phyloP scores from a whole-genome alignment of 2,888 invertebrate species.

The Andrena dorsata region DNA sequence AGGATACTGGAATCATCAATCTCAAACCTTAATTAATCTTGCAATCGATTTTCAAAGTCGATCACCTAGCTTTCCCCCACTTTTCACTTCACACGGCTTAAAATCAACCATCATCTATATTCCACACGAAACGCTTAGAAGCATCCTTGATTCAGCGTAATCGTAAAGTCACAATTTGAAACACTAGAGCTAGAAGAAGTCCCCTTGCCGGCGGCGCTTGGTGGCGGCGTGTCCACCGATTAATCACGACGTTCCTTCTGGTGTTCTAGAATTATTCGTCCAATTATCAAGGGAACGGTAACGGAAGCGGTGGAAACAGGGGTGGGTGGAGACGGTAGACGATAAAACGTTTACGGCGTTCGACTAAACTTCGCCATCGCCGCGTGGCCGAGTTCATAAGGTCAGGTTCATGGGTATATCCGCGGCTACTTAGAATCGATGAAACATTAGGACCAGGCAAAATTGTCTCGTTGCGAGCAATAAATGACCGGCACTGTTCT shows the following conservation, averaged over 20 bases:
- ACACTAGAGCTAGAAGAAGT: no score
- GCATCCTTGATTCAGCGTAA: no score
- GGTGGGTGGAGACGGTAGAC: constrained; percentile 55
- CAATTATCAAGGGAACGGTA: constrained; percentile 71
- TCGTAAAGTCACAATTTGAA: no score
- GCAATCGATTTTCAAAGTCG: no score
- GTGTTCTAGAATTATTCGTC: constrained; percentile 75
- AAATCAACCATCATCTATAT: no score
- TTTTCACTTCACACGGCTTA: no score
- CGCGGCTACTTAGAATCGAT: constrained; percentile 15
- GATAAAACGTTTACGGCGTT: constrained; percentile 8
- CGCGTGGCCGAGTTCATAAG: neutral
- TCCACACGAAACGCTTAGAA: no score
- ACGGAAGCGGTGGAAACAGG: constrained; percentile 59
- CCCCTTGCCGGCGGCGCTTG: no score
- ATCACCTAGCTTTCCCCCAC: no score
- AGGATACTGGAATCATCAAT: no score
- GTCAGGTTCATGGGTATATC: constrained; percentile 15
- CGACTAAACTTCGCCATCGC: constrained; percentile 18
- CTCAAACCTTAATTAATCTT: no score
- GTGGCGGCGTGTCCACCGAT: neutral
- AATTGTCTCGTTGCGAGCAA: constrained; percentile 17
- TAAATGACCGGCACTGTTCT: constrained; percentile 11
- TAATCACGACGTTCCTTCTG: constrained; percentile 17
- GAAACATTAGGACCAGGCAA: constrained; percentile 21